These are phyloP conservation scores for Sphaerophoria taeniata DNA, from an alignment of 2,888 invertebrate species.

Conservation along the genomic window DNA sequence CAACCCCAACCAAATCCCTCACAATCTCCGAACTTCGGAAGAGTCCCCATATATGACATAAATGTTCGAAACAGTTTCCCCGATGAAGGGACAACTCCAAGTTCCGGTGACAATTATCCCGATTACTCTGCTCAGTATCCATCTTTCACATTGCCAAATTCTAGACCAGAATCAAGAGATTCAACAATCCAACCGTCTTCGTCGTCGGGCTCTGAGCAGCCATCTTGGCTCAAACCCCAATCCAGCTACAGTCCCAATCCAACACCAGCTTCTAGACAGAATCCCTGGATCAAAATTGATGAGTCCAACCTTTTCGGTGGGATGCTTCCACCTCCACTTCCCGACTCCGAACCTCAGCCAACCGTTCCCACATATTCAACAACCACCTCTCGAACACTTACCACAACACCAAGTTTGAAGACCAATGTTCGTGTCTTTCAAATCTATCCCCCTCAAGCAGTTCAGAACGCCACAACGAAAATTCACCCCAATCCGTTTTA, in stretches of 20 bases:
- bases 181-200: constrained; percentile 24
- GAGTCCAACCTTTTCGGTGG: constrained; percentile 56
- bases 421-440: constrained; percentile 75
- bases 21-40: not conserved
- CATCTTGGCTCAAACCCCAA: constrained; percentile 5
- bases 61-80: not conserved
- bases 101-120: constrained; percentile 14
- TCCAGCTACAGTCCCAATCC: constrained; percentile 1
- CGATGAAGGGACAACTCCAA: constrained; percentile 1
- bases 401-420: constrained; percentile 42
- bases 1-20: not conserved
- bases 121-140: constrained; percentile 35
- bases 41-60: not conserved
- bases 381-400: constrained; percentile 29
- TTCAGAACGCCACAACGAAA: constrained; percentile 75
- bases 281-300: constrained; percentile 41
- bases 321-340: constrained; percentile 45
- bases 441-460: constrained; percentile 77
- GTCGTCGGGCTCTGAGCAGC: constrained; percentile 1
- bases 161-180: not conserved
- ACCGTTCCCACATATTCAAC: not conserved
- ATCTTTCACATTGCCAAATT: constrained; percentile 17
- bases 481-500: constrained; percentile 78
- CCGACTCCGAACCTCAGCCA: constrained; percentile 26
- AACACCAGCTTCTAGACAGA: constrained; percentile 2